Percentiles rank a stretch among this genome's conserved stretches.
Evolutionary conservation across 35 echinoderm and acorn worm genomes (phyloP).

Genomic region (Diadema setosum): DNA sequence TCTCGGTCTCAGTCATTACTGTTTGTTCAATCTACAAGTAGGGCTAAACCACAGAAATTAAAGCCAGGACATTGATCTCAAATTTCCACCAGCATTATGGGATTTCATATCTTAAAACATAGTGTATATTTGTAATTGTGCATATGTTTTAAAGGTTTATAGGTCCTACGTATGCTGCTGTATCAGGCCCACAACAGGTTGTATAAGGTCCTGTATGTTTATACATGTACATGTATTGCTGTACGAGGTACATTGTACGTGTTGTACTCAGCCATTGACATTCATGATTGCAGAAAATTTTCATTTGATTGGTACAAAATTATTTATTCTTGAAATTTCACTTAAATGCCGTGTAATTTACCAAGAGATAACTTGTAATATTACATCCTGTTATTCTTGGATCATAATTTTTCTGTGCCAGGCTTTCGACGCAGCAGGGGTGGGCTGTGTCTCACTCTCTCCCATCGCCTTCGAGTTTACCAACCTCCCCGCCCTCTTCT

Average conservation of each 20-base stretch:
- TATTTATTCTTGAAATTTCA: background rate
- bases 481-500: background rate
- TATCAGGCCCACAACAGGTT: no score
- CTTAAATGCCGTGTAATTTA: background rate
- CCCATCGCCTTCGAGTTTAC: conserved; percentile 49
- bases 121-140: no score
- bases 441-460: background rate
- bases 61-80: no score
- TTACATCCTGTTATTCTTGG: background rate
- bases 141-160: no score
- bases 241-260: background rate
- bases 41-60: no score
- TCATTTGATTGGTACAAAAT: background rate
- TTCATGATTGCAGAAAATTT: background rate
- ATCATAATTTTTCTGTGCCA: background rate
- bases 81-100: no score
- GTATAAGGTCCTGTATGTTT: no score
- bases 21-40: no score
- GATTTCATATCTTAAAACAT: no score
- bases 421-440: background rate
- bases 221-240: background rate
- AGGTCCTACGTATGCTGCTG: no score
- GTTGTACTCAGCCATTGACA: background rate
- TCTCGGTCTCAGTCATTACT: no score
- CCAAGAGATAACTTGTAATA: background rate